Conservation (phyloP, 2,888 invertebrate species). For the Hirtodrosophila duncani region DNA sequence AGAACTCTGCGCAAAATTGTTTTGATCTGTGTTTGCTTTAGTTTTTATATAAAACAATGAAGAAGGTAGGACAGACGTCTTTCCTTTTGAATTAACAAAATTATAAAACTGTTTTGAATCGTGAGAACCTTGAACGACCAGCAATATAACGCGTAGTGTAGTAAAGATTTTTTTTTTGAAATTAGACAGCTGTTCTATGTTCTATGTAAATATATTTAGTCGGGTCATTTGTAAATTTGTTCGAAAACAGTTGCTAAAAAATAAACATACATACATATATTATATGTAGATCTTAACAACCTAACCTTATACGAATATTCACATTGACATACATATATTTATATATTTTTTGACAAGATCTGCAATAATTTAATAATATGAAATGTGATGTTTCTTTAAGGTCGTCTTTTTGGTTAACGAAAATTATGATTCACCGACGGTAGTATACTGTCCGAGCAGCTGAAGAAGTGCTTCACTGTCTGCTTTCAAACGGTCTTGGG, state of each 20-base stretch:
- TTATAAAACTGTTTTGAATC: too few relatives aligned
- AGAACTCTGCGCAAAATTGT: too few relatives aligned
- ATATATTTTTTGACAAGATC: background rate
- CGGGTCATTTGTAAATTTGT: constrained; percentile 26
- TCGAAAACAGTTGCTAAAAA: constrained; percentile 24
- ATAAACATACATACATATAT: too few relatives aligned
- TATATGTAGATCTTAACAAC: too few relatives aligned
- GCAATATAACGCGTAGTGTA: too few relatives aligned
- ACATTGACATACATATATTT: constrained; percentile 29
- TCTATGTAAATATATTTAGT: constrained; percentile 39
- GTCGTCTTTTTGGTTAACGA: constrained; percentile 5
- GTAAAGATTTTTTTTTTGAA: too few relatives aligned
- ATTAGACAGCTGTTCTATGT: too few relatives aligned
- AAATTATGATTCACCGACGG: constrained; percentile 81
- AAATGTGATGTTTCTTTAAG: constrained; percentile 41
- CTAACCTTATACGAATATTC: constrained; percentile 57
- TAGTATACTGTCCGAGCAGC: constrained; percentile 79
- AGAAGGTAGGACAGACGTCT: too few relatives aligned
- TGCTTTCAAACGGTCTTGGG: constrained; percentile 82
- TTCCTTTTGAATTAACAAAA: too few relatives aligned
- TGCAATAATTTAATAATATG: constrained; percentile 58
- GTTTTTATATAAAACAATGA: too few relatives aligned
- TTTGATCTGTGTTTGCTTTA: too few relatives aligned
- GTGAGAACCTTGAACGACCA: too few relatives aligned
- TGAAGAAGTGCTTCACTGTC: constrained; percentile 81